A percentile compares a stretch with the other conserved stretches of the same genome.
Evolutionary conservation across 2,888 invertebrate species (phyloP).

Genomic region (Diplolepis rosae): DNA sequence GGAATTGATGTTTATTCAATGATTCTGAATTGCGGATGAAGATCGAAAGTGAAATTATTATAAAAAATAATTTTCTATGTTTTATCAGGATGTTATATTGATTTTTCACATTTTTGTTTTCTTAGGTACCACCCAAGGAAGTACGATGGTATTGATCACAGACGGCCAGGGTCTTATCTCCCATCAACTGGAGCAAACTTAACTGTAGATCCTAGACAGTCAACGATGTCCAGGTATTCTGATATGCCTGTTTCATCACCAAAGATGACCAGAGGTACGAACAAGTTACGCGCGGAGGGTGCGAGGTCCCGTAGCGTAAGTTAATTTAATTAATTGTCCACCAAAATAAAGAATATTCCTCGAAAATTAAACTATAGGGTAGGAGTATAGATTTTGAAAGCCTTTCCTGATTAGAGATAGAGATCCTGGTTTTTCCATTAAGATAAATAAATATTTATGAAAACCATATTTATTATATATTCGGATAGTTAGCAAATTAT

Average conservation of each 20-base stretch:
- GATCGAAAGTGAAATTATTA: background rate
- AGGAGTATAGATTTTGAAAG: too few species aligned
- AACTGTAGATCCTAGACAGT: constrained; percentile 38
- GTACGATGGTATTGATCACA: constrained; percentile 47
- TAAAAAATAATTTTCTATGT: too few species aligned
- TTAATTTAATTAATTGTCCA: constrained; percentile 10
- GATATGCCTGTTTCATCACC: constrained; percentile 61
- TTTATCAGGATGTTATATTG: background rate
- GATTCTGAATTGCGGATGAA: background rate
- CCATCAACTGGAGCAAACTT: constrained; percentile 41
- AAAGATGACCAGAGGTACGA: constrained; percentile 52
- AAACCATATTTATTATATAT: too few species aligned
- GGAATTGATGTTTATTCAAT: too few species aligned
- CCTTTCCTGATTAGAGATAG: too few species aligned
- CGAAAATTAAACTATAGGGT: too few species aligned
- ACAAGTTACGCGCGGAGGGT: constrained; percentile 24
- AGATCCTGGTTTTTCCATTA: too few species aligned
- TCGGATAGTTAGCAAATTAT: too few species aligned
- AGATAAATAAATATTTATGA: too few species aligned
- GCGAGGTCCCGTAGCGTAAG: constrained; percentile 22
- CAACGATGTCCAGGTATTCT: constrained; percentile 68
- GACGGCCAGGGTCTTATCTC: constrained; percentile 41
- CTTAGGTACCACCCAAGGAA: constrained; percentile 49
- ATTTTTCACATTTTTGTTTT: background rate
- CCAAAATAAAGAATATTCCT: background rate